These are phyloP conservation scores for Morinoia aosen DNA, from an alignment of 2,888 invertebrate species.

Conservation along the genomic window DNA sequence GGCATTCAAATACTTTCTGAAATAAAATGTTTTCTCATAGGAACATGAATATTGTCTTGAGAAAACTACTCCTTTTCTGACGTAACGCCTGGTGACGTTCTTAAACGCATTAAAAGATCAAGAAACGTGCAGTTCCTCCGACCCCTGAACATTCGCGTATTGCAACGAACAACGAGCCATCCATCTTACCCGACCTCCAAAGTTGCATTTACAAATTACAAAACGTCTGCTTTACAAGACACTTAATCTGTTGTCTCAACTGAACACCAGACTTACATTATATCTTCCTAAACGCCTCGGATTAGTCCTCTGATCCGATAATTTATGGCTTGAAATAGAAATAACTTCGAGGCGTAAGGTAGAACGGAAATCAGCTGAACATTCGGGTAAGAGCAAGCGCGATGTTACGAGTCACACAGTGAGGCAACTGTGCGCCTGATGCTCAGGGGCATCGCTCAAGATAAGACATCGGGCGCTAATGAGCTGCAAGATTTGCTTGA, in stretches of 20 bases:
- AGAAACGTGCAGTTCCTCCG: not conserved
- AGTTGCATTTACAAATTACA: not conserved
- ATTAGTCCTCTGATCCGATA: not conserved
- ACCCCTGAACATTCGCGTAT: not conserved
- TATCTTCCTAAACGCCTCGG: not conserved
- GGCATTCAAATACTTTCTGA: not conserved
- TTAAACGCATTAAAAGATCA: not conserved
- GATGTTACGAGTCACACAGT: not conserved
- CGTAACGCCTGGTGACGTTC: too few species aligned
- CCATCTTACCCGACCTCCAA: not conserved
- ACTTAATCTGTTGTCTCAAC: not conserved
- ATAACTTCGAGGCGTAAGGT: not conserved
- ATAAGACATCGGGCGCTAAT: conserved; percentile 11
- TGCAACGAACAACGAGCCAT: not conserved
- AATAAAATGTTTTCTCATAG: not conserved
- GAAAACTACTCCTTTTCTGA: not conserved
- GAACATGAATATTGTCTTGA: not conserved
- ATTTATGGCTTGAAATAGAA: not conserved
- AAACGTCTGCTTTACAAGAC: not conserved
- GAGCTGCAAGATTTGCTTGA: conserved; percentile 13
- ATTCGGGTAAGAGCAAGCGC: not conserved
- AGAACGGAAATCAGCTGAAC: not conserved
- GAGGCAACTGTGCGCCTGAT: not conserved
- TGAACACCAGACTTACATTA: not conserved
- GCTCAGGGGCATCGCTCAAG: conserved; percentile 27